Conservation (phyloP, 1,140 invertebrate genomes). For the Pogonognathellus flavescens region DNA sequence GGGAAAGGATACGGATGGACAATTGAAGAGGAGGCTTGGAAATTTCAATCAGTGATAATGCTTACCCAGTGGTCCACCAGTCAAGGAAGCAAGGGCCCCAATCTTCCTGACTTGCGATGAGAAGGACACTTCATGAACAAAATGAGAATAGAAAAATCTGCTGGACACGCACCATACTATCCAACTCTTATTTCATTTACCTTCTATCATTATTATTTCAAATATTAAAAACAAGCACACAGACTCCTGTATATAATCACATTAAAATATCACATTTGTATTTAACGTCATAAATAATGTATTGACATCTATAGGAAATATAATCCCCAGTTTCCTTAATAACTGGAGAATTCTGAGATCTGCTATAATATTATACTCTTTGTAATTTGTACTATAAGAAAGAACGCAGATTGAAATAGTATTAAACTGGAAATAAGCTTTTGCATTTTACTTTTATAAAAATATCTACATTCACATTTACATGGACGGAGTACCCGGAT, state of each 20-base stretch:
- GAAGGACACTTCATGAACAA: constrained; percentile 64
- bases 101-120: constrained; percentile 55
- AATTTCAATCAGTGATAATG: constrained; percentile 38
- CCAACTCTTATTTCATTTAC: constrained; percentile 49
- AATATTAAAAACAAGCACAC: background rate
- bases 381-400: background rate
- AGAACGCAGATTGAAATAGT: too few species aligned
- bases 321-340: constrained; percentile 34
- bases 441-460: too few species aligned
- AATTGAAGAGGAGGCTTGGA: background rate
- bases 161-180: constrained; percentile 33
- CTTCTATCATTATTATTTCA: constrained; percentile 23
- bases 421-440: too few species aligned
- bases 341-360: constrained; percentile 4
- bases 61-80: constrained; percentile 64
- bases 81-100: constrained; percentile 61
- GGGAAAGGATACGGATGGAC: background rate
- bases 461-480: too few species aligned
- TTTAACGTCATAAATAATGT: background rate
- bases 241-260: background rate
- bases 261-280: background rate
- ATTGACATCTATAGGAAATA: constrained; percentile 4
- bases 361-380: background rate
- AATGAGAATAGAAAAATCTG: constrained; percentile 57
- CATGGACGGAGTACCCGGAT: background rate